phyloP scores from a whole-genome alignment of 2,113 vertebrate species.

The Corapipo altera region DNA sequence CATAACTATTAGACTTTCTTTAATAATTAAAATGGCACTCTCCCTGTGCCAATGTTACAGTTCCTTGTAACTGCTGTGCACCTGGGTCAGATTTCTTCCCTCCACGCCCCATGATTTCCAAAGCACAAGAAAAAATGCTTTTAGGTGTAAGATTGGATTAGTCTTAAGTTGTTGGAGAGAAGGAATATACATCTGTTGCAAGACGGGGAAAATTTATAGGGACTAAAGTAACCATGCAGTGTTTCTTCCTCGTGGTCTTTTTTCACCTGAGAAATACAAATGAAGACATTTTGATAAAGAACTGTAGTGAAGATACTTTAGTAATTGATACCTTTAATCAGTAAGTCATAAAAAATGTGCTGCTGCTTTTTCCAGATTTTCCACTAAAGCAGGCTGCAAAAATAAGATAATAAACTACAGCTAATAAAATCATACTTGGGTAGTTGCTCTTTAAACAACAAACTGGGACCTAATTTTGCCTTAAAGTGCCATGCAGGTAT shows the following conservation, averaged over 20 bases:
- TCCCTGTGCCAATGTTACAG: not conserved
- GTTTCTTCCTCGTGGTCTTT: not conserved
- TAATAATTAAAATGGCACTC: slow-evolving; percentile 14
- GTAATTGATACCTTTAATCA: not conserved
- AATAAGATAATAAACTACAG: not conserved
- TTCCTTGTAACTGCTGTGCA: not conserved
- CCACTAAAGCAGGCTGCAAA: not conserved
- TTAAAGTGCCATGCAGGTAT: not conserved
- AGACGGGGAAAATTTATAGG: not conserved
- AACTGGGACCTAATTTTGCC: not conserved
- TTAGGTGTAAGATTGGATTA: not conserved
- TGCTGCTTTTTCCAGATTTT: not conserved
- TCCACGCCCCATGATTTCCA: not conserved
- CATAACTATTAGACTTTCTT: not conserved
- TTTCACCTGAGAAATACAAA: slow-evolving; percentile 2
- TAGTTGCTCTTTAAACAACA: not conserved
- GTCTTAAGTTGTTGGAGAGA: not conserved
- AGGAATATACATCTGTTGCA: not conserved
- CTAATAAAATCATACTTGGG: not conserved
- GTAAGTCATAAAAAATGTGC: not conserved
- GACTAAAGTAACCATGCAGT: not conserved
- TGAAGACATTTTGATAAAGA: not conserved
- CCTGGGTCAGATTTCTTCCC: slow-evolving; percentile 29
- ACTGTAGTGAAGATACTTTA: not conserved
- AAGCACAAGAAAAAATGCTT: not conserved